Evolutionary conservation across 2,113 vertebrate genomes (phyloP), one percentile per base, ranked within the genome.

Genomic region (Eonycteris spelaea): DNA sequence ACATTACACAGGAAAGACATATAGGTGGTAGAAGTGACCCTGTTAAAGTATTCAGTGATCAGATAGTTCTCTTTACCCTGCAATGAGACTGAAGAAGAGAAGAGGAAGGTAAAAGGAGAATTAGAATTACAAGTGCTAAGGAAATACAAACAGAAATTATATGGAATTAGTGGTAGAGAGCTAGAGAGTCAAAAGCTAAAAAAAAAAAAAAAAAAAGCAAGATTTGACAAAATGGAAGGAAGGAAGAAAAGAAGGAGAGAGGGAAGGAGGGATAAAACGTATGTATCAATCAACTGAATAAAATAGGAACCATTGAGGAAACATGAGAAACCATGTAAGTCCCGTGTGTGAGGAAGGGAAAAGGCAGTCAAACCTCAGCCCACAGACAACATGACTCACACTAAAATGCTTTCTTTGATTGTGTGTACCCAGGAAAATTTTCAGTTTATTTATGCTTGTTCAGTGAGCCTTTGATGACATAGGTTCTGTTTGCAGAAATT

Each of bases 301-400:
- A 96, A 98, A 97, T 35, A 97, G 96, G 86, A 98, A 96, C 87
- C 98, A 96, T 75, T 94, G 95, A 98, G 96, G 92, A 97, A 97
- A 98, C 93, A 98, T 94, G 95, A 98, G 96, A 91, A 97, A 97
- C 98, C 93, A 98, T 97, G 77, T 86, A 96, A 96, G 71, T 87
- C 78, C 87, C 94, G 70, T 68, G 96, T 93, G 71, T 51, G 63
- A 73, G 70, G 68, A 96, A 80, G 51, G 57, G 95, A 75, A 96
- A 95, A 94, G 95, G 94, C 91, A 98, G 96, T 86, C 22, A 95
- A 97, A 65, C 51, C 90, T 94, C 88, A 82, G 38, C 86, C 93
- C 86, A 96, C 88, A 97, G 97, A 95, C 51, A 74, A 38, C 28
- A 43, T 48, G 75, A 77, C 33, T 97, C 97, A 95, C 83, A 95